Evolutionary conservation across 2,888 invertebrate genomes (phyloP), one percentile per base, ranked within the genome.

Genomic region (Macaria liturata): DNA sequence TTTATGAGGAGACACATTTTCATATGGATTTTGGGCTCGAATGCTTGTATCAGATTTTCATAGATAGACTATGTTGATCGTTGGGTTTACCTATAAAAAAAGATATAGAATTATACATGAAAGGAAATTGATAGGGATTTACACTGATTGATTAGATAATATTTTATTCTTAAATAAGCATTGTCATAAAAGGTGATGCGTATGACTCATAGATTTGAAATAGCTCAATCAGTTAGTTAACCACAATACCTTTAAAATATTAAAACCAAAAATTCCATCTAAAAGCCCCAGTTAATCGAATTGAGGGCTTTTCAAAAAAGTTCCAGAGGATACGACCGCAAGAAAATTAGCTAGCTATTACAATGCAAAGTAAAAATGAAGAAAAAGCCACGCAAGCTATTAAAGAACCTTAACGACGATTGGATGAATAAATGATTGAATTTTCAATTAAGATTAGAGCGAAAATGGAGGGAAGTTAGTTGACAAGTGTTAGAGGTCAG

Each of bases 371-470:
- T 77, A 78, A 83, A 86, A 87, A 83, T 78, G 68, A 79, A 81
- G 73, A 80, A 83, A 82, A 82, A 78, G 75, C 75, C 77, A 83
- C 76, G 79, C 78, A 64, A 80, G 70, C 85, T 81, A 85, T 88
- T 87, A 84, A 80, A 80, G 77, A 80, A 74, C 80, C 76, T 77
- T 88, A 87, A 88, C 84, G 86, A 87, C 78, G 82, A 83, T 86
- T 81, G 82, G 83, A 86, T 89, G 85, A 89, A 90, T 88, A 88
- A 88, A 88, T 89, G 83, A 90, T 89, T 88, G 86, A 88, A 88
- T 90, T 89, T 87, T 86, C 84, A 88, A 88, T 88, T 87, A 87
- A 88, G 86, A 87, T 88, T 86, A 84, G 75, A 81, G 75, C 68
- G 74, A 75, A 77, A 79, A 76, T 68, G 75, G 72, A 70, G 70